Evolutionary conservation across 2,797 vertebrate species (phyloP), one percentile per base, ranked within the genome.

Genomic region (Parotocinclus haroldoi): DNA sequence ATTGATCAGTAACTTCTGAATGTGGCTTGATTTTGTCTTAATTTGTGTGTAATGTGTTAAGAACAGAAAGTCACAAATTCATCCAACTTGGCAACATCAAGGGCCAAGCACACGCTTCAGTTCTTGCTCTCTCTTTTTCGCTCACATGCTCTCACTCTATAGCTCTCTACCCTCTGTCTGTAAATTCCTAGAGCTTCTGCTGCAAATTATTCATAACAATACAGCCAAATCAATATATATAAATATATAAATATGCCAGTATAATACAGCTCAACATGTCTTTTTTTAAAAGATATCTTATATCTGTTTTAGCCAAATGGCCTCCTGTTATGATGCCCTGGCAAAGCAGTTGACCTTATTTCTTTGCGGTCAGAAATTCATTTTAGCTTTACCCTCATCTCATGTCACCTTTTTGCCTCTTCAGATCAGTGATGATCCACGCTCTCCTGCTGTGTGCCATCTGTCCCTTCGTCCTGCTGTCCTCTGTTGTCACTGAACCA

Each of bases 361-460:
- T 40, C 13, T 16, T 49, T 1, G 0, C 27, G 9, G 10, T 54
- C 12, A 53, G 18, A 46, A 48, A 6, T 40, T 51, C 10, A 48
- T 14, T 59, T 54, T 53, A 51, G 37, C 16, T 37, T 46, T 66
- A 8, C 27, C 54, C 7, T 44, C 19, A 7, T 51, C 4, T 63
- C 36, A 7, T 38, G 36, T 9, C 54, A 14, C 63, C 70, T 55
- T 58, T 4, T 69, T 71, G 38, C 18, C 74, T 68, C 46, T 39
- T 42, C 81, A 90, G 89, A 71, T 77, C 72, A 79, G 78, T 74
- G 44, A 79, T 65, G 73, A 58, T 73, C 50, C 74, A 76, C 9
- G 61, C 64, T 65, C 67, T 78, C 74, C 81, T 88, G 79, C 86
- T 89, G 85, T 71, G 69, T 19, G 49, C 81, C 83, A 75, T 90